Evolutionary conservation across 2,113 vertebrate species (phyloP).

Genomic region (Daboia siamensis): DNA sequence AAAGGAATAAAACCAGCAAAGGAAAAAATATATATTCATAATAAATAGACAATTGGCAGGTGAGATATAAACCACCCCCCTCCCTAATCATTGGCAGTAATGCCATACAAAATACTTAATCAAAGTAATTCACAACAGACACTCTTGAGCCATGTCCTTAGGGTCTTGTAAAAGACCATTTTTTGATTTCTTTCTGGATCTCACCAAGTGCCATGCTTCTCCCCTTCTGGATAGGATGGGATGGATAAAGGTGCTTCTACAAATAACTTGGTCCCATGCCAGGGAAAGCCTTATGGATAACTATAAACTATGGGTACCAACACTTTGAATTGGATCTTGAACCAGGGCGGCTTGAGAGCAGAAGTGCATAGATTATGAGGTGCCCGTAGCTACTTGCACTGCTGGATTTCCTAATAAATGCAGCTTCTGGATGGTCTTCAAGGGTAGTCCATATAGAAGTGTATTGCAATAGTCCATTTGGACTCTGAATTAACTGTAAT

Average conservation of each 20-base stretch:
- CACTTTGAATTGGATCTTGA: neutral
- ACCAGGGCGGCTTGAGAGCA: neutral
- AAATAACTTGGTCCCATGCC: neutral
- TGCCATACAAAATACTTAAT: neutral
- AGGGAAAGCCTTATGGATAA: neutral
- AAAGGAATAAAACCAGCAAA: neutral
- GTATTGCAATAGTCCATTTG: neutral
- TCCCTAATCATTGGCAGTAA: neutral
- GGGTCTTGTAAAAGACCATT: neutral
- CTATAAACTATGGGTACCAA: neutral
- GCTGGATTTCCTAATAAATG: neutral
- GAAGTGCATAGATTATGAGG: neutral
- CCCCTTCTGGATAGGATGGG: neutral
- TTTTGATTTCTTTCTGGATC: neutral
- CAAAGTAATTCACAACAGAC: neutral
- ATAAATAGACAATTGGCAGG: neutral
- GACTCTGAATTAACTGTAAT: neutral
- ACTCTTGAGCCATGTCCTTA: neutral
- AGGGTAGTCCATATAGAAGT: neutral
- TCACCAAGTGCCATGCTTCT: neutral
- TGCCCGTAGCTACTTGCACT: neutral
- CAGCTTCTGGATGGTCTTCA: neutral
- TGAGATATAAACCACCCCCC: neutral
- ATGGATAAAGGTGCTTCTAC: neutral
- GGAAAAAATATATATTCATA: neutral